Conservation (phyloP, 1,140 invertebrate species). For the Protaetia brevitarsis region DNA sequence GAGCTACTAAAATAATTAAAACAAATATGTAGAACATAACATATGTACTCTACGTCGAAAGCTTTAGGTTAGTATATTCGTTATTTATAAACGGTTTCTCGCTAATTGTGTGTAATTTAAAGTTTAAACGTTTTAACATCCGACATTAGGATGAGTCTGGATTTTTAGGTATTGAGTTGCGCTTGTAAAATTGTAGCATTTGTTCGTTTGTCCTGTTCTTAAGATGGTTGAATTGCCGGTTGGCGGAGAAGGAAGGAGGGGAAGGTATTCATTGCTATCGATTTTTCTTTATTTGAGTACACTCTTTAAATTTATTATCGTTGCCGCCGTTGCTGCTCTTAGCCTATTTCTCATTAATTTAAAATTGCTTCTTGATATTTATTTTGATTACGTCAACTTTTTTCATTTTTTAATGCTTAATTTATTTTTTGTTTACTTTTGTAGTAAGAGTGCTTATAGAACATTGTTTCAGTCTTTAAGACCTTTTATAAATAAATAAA, state of each 20-base stretch:
- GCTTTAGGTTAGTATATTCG: neutral
- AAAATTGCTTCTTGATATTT: neutral
- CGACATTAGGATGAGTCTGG: neutral
- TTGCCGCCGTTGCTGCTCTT: neutral
- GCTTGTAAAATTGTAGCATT: slow-evolving; percentile 12
- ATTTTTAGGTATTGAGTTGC: neutral
- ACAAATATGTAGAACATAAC: neutral
- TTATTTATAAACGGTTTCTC: neutral
- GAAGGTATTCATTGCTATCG: slow-evolving; percentile 22
- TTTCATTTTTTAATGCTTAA: no score
- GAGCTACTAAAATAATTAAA: neutral
- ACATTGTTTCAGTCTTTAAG: no score
- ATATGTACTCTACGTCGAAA: neutral
- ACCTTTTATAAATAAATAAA: no score
- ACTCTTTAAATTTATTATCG: slow-evolving; percentile 24
- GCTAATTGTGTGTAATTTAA: neutral
- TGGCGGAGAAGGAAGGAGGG: neutral
- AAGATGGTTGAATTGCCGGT: slow-evolving; percentile 20
- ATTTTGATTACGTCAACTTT: neutral
- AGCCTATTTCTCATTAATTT: neutral
- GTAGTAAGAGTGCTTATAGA: no score
- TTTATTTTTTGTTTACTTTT: no score
- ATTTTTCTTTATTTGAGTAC: slow-evolving; percentile 22
- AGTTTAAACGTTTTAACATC: neutral
- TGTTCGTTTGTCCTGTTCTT: slow-evolving; percentile 15